Evolutionary conservation across 2,888 invertebrate species (phyloP), one percentile per base, ranked within the genome.

Genomic region (Temnothorax rugatulus): DNA sequence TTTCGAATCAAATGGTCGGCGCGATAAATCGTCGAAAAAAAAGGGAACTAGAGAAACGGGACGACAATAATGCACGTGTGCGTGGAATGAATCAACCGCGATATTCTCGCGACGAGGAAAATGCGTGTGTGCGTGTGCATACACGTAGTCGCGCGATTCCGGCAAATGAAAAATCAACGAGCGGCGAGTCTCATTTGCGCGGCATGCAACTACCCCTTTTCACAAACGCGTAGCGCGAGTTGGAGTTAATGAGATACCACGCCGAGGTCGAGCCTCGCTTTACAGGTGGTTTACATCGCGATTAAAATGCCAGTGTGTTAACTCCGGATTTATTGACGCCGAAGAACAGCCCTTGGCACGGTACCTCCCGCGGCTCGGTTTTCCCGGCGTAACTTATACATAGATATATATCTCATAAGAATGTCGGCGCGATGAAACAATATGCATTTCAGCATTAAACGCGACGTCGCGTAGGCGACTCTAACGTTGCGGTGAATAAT

Each of bases 221-320:
- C 82, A 57, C 61, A n/a, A 79, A 82, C 38, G 57, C 57, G 21
- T 38, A 44, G 52, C 54, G 64, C 83, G 66, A 74, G 83, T 84
- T 86, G 84, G 18, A 84, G 81, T 82, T 86, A 83, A 82, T 76
- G 76, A 66, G 89, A 75, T 84, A 47, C 68, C 74, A 44, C 50
- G 41, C 61, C 13, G 82, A 64, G 75, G 50, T 25, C 85, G 82
- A 86, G 54, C 84, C 44, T 68, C 59, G 79, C 86, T 90, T 90
- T 88, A 87, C 89, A 90, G 87, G 89, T 87, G 89, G 89, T 90
- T 90, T 90, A 90, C 89, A 90, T 86, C 81, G 86, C 88, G 84
- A 83, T 88, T 87, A 90, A 88, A 90, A 86, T 82, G 87, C 82
- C 75, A 77, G 79, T 84, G 89, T 73, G 54, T 74, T 75, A 81